These are phyloP conservation scores for Saccopteryx bilineata DNA, from an alignment of 2,113 vertebrate genomes.

Conservation along the genomic window DNA sequence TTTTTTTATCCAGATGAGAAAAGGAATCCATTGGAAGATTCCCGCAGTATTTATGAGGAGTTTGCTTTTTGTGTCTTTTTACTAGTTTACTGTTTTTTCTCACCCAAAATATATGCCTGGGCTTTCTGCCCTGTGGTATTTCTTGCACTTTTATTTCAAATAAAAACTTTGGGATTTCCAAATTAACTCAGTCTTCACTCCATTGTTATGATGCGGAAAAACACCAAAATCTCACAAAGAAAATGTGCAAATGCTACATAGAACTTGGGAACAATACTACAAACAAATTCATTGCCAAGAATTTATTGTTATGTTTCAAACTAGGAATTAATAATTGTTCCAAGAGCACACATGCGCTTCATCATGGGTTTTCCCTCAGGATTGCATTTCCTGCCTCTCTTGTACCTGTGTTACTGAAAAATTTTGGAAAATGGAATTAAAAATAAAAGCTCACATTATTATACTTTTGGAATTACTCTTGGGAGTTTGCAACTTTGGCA, in stretches of 20 bases:
- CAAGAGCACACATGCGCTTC: not conserved
- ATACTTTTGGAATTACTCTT: conserved; percentile 46
- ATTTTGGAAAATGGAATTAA: not conserved
- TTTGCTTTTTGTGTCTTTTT: conserved; percentile 19
- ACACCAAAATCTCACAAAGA: conserved; percentile 66
- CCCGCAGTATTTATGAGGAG: not conserved
- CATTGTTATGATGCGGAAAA: conserved; percentile 14
- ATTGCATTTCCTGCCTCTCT: not conserved
- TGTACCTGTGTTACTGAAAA: not conserved
- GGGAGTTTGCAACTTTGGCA: conserved; percentile 76
- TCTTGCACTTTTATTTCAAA: conserved; percentile 37
- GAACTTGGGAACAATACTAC: conserved; percentile 62
- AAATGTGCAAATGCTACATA: conserved; percentile 54
- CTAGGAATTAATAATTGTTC: conserved; percentile 21
- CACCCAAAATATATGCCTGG: not conserved
- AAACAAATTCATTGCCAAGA: conserved; percentile 69
- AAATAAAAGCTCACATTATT: not conserved
- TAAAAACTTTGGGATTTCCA: conserved; percentile 15
- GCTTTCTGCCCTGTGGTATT: not conserved
- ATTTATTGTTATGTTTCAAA: conserved; percentile 58
- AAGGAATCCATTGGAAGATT: not conserved
- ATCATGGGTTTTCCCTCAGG: conserved; percentile 3
- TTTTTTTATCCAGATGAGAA: not conserved
- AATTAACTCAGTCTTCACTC: not conserved
- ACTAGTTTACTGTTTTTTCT: not conserved